Conservation (phyloP, 1,140 invertebrate genomes). For the Drosophila subobscura region DNA sequence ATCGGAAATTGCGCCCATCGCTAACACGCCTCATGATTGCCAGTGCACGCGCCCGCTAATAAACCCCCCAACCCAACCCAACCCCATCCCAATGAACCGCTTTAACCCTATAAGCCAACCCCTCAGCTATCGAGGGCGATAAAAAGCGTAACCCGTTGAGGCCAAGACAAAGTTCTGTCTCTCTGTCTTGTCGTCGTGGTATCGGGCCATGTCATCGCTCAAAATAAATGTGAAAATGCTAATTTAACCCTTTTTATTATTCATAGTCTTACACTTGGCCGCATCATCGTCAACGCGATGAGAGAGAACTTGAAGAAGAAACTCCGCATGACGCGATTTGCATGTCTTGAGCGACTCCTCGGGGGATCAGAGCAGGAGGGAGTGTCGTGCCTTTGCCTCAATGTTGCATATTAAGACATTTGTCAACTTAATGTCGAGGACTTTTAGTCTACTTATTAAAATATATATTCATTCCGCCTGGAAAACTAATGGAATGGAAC, state of each 20-base stretch:
- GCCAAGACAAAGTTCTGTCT: constrained; percentile 5
- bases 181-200: constrained; percentile 18
- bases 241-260: constrained; percentile 84
- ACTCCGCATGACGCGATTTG: constrained; percentile 46
- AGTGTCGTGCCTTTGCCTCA: constrained; percentile 38
- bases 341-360: constrained; percentile 54
- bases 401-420: constrained; percentile 74
- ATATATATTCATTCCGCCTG: constrained; percentile 6
- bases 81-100: neutral
- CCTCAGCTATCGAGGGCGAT: neutral
- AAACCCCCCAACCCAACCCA: constrained; percentile 38
- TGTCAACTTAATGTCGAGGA: constrained; percentile 62
- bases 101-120: constrained; percentile 10
- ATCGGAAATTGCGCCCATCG: constrained; percentile 68
- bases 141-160: constrained; percentile 18
- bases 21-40: constrained; percentile 78
- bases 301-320: constrained; percentile 30
- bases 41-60: constrained; percentile 72
- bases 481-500: constrained; percentile 32
- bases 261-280: constrained; percentile 80
- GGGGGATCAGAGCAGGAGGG: constrained; percentile 32
- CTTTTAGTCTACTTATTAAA: constrained; percentile 77
- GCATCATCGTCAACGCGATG: constrained; percentile 36
- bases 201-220: constrained; percentile 73
- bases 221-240: constrained; percentile 83